Conservation (phyloP, 2,888 invertebrate genomes). For the Noctua fimbriata region DNA sequence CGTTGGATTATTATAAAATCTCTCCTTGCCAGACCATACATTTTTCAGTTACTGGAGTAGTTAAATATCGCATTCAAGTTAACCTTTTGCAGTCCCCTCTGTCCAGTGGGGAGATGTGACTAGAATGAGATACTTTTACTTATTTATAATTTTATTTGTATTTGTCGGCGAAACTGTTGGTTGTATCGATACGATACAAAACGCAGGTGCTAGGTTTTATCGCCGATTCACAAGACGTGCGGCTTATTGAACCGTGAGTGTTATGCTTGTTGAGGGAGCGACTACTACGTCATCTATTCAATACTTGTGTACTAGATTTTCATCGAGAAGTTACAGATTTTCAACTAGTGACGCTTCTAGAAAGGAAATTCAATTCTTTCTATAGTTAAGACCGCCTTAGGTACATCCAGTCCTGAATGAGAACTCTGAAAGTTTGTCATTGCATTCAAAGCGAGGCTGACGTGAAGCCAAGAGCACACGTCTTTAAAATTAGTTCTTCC, state of each 20-base stretch:
- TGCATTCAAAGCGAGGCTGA: background rate
- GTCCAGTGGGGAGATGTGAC: slow-evolving; percentile 46
- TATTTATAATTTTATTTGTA: slow-evolving; percentile 73
- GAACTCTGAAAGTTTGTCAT: background rate
- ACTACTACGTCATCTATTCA: slow-evolving; percentile 15
- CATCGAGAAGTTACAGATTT: background rate
- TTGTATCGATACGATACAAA: slow-evolving; percentile 47
- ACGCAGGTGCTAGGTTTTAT: slow-evolving; percentile 71
- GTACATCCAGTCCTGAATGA: background rate
- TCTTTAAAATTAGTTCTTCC: background rate
- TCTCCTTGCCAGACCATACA: background rate
- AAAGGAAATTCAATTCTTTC: background rate
- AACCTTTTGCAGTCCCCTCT: slow-evolving; percentile 22
- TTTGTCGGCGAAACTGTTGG: slow-evolving; percentile 50
- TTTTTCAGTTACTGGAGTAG: background rate
- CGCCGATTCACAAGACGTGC: slow-evolving; percentile 53
- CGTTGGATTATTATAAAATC: background rate
- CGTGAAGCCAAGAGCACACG: background rate
- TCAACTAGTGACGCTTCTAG: background rate
- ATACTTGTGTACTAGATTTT: background rate
- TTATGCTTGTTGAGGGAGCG: slow-evolving; percentile 14
- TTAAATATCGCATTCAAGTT: background rate
- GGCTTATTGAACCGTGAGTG: slow-evolving; percentile 54
- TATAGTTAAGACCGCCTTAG: background rate
- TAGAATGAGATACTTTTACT: slow-evolving; percentile 68